Evolutionary conservation across 2,113 vertebrate species (phyloP), one percentile per base, ranked within the genome.

Genomic region (Etheostoma cragini): DNA sequence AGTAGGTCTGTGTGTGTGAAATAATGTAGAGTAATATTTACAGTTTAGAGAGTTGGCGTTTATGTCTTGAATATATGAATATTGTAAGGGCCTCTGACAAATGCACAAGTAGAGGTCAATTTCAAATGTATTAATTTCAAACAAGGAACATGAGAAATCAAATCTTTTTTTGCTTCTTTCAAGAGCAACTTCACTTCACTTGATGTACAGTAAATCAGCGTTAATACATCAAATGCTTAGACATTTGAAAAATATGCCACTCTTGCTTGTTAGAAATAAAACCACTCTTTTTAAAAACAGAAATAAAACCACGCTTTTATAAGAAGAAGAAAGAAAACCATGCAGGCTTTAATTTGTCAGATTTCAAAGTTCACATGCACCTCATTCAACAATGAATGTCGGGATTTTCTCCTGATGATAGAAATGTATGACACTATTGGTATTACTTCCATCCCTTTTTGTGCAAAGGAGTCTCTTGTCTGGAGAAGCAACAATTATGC

Each of bases 181-280:
- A 60, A 72, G 52, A 86, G 70, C 47, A 81, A 62, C 75, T 82
- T 49, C 61, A 67, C 45, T 69, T 82, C 67, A 74, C 67, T 76
- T 76, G 63, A 82, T 72, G 60, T 72, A 30, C 2, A 30, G 30
- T 30, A 61, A 83, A 89, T 83, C 72, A 84, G 52, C 35, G 19
- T 66, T 72, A 35, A 72, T 11, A 49, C n/a, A 35, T 68, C 46
- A 45, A 67, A 81, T 83, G 53, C 68, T 52, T 15, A 30, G 14
- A 71, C 21, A 14, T 54, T 10, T 8, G 6, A 61, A 60, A 46
- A 67, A 52, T 2, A 72, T 45, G 26, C 52, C 13, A 26, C 19
- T 75, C 17, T 17, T 45, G 42, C 56, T 76, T 12, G 56, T 62
- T 19, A 52, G 15, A 57, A 79, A 38, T 8, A 35, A 24, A 74